Evolutionary conservation across 2,797 vertebrate species (phyloP), one percentile per base, ranked within the genome.

Genomic region (Pteropus rufus): DNA sequence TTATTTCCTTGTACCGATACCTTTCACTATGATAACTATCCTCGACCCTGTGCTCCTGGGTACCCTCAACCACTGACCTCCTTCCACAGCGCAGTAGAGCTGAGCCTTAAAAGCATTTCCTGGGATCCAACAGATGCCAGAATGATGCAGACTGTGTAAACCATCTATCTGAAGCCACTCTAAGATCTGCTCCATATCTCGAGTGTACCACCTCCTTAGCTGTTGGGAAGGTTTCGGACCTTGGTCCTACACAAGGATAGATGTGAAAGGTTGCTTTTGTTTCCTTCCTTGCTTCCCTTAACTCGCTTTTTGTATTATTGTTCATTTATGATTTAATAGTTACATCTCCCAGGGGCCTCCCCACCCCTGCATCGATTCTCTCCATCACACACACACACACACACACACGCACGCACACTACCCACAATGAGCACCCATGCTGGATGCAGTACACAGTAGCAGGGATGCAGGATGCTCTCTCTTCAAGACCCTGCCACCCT

Each of bases 311-410:
- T 52, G 23, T 31, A 46, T 26, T 39, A 60, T 41, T 91, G 54
- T 41, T 94, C 62, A 86, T 60, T 81, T 64, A 75, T 80, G 14
- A 72, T 60, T 72, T 82, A 65, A 64, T 18, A 95, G 19, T 7
- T 72, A 0, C 44, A 39, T 86, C 49, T 93, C 75, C 73, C 85
- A 56, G n/a, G 58, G 34, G 29, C 21, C 21, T 34, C 26, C 31
- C 24, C 5, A 46, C 0, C 31, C 49, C 6, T 67, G 65, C 39
- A n/a, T 0, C 12, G 29, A 81, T 49, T 67, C 29, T 39, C 29
- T 34, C 24, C 67, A 14, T 16, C 2, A 56, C 44, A 75, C 36
- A 34, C 36, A 34, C 46, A 52, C 36, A 39, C 54, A 64, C 56
- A 72, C 34, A 52, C 70, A 36, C 58, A 58, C 46, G 26, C 36